Base-by-base conservation (phyloP, 2,888 invertebrate species). In the Loripinus fragilis region DNA sequence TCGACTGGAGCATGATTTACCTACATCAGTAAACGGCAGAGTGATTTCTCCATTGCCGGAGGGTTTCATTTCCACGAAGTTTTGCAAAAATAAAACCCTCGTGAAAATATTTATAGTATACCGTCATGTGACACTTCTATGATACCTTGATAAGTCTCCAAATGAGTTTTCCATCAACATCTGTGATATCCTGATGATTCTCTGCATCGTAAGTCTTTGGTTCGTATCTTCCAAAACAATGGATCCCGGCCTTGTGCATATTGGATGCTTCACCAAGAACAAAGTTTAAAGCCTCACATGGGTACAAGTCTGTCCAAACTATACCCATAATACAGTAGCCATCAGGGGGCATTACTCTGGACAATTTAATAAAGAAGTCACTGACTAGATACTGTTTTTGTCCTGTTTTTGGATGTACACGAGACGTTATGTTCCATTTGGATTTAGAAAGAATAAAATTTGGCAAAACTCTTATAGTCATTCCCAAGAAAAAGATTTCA, bases 231-330 rank as follows among this genome's bases (percentile, higher is more conserved):
- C 92, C 92, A 87, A 92, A 93, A 79, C 91, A 90, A 66, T 92
- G 87, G 20, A 89, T 87, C 17, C 89, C 93, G 35, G 90, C 81
- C 35, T 83, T 84, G 38, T 87, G 80, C 7, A 70, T 35, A 28
- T 81, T 74, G 2, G 89, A 87, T 2, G 91, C 90, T 78, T 92
- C 89, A 2, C 93, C 93, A 15, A 93, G 88, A 8, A 91, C 91
- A 89, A 92, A 93, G 70, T 93, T 92, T 71, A 90, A 83, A 50
- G 90, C 87, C 72, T 92, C 92, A 42, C 81, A 84, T 28, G 92
- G 92, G 80, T 91, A 93, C 8, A 93, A 85, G 76, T 93, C 93
- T 17, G 92, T 91, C 92, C 92, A 92, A 3, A 86, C 85, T 15
- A 93, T 78, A n/a, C 93, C 93, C 68, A 92, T 80, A 30, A 91